Base-by-base conservation (phyloP, 2,797 vertebrate species). In the Champsocephalus esox region DNA sequence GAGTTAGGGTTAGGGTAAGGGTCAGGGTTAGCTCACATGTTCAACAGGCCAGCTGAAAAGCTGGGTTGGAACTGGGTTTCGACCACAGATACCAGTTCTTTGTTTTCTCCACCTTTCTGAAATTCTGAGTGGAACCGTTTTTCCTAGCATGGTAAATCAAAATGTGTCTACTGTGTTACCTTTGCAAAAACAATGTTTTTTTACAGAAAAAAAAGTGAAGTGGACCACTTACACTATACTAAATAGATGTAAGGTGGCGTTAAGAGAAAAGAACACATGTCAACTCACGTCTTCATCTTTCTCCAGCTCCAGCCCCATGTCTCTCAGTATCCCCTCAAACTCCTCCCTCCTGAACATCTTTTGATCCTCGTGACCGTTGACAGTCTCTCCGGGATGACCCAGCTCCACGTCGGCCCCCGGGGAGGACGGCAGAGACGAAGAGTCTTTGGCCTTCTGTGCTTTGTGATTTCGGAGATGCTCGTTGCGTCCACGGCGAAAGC, bases 271-370 rank as follows among this genome's bases (percentile, higher is more conserved):
- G 7, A 57, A 17, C 58, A 62, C 9, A 51, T 69, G 3, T 49
- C 17, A 75, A 92, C 89, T 96, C 90, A 99, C 98, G 0, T 98
- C 96, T 72, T 98, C 97, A 0, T 99, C 97, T 0, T 85, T 96
- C 88, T 99, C 98, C 91, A 99, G 91, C 89, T 99, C 97, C 86
- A 99, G 94, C 3, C 98, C 98, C 19, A 97, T 96, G 83, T 98
- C 97, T 79, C 94, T 90, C 0, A 99, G 96, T 89, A 96, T 97
- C 4, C 90, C 94, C 80, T 99, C 97, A 0, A 97, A 99, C 87
- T 98, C 97, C 50, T 97, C 96, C 61, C 98, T 90, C 66, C 95
- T 95, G 78, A 95, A 91, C 1, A 91, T 86, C 89, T 98, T 99
- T 84, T 98, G 96, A 0, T 97, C 96, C 43, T 99, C 98, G 0